These are phyloP conservation scores for Pelvicachromis taeniatus DNA, from an alignment of 2,113 vertebrate species.

Conservation along the genomic window DNA sequence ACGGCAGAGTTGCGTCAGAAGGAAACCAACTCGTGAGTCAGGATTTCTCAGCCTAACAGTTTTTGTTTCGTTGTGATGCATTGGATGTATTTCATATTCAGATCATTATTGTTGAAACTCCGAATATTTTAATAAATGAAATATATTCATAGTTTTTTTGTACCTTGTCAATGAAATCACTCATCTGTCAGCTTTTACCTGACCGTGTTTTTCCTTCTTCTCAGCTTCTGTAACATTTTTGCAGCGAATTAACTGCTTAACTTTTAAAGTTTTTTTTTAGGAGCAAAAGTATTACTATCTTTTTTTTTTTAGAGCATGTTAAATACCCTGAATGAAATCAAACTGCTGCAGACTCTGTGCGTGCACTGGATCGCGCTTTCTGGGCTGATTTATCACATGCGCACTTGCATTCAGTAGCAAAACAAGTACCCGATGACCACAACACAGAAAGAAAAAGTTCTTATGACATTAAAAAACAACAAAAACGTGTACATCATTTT, in stretches of 20 bases:
- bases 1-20: constrained; percentile 15
- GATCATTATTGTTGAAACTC: background rate
- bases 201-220: background rate
- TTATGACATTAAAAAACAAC: background rate
- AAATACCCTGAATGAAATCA: background rate
- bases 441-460: background rate
- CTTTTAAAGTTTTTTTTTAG: background rate
- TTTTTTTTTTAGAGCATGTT: background rate
- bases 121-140: background rate
- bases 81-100: background rate
- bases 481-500: background rate
- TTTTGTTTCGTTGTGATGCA: background rate
- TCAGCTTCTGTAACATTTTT: background rate
- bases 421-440: background rate
- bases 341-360: background rate
- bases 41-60: background rate
- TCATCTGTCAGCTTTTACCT: background rate
- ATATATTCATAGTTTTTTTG: background rate
- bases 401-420: background rate
- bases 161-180: background rate
- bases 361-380: background rate
- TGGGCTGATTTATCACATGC: background rate
- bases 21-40: constrained; percentile 6
- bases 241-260: background rate
- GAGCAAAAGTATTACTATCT: background rate